These are phyloP conservation scores for Hystrix brachyura DNA, from an alignment of 2,113 vertebrate species.

Conservation along the genomic window DNA sequence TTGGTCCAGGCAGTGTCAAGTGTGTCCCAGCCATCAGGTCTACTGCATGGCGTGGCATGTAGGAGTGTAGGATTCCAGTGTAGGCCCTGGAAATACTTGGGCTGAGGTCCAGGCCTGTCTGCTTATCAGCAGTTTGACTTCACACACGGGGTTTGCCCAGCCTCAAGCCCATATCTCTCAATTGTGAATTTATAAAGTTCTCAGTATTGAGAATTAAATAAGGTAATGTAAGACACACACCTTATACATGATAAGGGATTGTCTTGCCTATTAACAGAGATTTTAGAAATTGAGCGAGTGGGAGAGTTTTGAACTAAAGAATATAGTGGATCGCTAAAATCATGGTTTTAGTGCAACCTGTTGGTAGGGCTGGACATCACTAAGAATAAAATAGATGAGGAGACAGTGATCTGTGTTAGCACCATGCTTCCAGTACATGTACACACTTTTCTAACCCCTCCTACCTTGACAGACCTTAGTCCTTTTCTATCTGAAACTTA, in stretches of 20 bases:
- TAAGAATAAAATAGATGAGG: not conserved
- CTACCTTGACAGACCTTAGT: not conserved
- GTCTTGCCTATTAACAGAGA: not conserved
- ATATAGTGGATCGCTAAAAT: not conserved
- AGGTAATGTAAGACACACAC: not conserved
- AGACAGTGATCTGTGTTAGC: not conserved
- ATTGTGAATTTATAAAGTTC: not conserved
- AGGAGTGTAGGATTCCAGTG: not conserved
- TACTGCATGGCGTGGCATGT: rapidly evolving
- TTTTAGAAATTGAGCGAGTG: not conserved
- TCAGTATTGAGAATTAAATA: not conserved
- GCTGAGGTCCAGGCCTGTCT: not conserved
- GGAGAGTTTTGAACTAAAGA: not conserved
- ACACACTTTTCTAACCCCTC: not conserved
- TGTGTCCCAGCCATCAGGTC: not conserved
- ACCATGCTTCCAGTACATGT: not conserved
- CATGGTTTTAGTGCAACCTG: not conserved
- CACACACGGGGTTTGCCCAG: not conserved
- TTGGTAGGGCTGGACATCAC: not conserved
- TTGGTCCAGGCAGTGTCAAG: not conserved
- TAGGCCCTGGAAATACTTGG: not conserved
- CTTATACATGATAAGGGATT: not conserved
- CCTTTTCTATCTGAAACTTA: not conserved
- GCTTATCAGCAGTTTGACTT: not conserved
- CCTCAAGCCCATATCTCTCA: not conserved